Percentiles rank a stretch among this genome's conserved stretches.
Evolutionary conservation across 2,888 invertebrate genomes (phyloP).

Genomic region (Stegophylla sp.): DNA sequence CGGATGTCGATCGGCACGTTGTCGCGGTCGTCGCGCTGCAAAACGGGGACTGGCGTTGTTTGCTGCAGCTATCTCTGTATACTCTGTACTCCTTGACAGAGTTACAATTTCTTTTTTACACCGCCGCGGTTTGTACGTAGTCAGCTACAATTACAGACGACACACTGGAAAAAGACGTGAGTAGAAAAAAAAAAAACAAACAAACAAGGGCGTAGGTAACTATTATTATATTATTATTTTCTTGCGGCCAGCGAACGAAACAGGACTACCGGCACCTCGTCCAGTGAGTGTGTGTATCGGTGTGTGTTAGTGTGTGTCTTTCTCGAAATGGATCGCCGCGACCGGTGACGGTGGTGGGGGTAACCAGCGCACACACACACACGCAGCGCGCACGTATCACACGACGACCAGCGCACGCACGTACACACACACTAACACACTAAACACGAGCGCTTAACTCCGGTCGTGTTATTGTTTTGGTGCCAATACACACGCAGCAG

Average conservation of each 20-base stretch:
- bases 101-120: too few species aligned
- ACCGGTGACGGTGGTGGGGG: conserved; percentile 25
- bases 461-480: conserved; percentile 53
- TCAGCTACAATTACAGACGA: too few species aligned
- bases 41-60: background rate
- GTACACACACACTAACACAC: background rate
- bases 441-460: conserved; percentile 15
- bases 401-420: background rate
- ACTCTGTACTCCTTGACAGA: too few species aligned
- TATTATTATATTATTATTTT: background rate
- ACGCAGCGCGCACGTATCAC: background rate
- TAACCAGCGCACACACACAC: conserved; percentile 14
- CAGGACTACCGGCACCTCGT: conserved; percentile 33
- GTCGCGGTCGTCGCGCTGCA: background rate
- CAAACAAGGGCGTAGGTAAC: conserved; percentile 12
- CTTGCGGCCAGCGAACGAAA: background rate
- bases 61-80: too few species aligned
- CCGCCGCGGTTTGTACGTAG: too few species aligned
- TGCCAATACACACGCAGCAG: conserved; percentile 39
- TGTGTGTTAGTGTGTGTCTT: conserved; percentile 13
- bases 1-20: background rate
- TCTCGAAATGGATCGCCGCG: conserved; percentile 26
- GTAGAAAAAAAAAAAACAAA: background rate
- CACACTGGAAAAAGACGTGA: too few species aligned
- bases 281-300: background rate